These are phyloP conservation scores for Corythornis leucogaster DNA, from an alignment of 2,797 vertebrate species.

Conservation along the genomic window DNA sequence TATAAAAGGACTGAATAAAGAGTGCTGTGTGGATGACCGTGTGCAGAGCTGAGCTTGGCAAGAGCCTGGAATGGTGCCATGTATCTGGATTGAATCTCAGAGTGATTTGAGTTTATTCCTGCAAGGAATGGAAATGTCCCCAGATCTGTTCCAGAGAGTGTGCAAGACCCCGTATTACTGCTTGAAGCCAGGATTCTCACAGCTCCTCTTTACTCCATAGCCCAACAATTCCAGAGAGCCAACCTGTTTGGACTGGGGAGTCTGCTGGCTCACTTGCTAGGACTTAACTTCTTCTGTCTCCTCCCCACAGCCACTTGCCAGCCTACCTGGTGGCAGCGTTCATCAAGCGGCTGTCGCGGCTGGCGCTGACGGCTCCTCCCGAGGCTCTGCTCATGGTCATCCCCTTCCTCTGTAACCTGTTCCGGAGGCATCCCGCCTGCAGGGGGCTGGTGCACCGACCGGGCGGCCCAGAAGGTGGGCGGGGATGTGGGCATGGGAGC, in stretches of 20 bases:
- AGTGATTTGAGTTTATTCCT: neutral
- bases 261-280: neutral
- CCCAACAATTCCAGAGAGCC: neutral
- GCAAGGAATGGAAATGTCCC: neutral
- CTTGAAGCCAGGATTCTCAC: neutral
- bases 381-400: constrained; percentile 88
- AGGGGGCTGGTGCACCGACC: constrained; percentile 90
- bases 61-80: neutral
- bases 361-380: constrained; percentile 90
- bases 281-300: neutral
- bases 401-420: constrained; percentile 93
- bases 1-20: neutral
- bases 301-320: constrained; percentile 86
- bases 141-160: neutral
- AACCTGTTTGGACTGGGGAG: neutral
- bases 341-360: constrained; percentile 89
- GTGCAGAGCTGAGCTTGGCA: neutral
- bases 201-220: neutral
- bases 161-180: too few species aligned
- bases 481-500: neutral
- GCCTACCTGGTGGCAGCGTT: constrained; percentile 94
- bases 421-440: constrained; percentile 91
- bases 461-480: constrained; percentile 66
- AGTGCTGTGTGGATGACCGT: accelerated
- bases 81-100: neutral